These are phyloP conservation scores for Meganola albula DNA, from an alignment of 2,888 invertebrate species.

Conservation along the genomic window DNA sequence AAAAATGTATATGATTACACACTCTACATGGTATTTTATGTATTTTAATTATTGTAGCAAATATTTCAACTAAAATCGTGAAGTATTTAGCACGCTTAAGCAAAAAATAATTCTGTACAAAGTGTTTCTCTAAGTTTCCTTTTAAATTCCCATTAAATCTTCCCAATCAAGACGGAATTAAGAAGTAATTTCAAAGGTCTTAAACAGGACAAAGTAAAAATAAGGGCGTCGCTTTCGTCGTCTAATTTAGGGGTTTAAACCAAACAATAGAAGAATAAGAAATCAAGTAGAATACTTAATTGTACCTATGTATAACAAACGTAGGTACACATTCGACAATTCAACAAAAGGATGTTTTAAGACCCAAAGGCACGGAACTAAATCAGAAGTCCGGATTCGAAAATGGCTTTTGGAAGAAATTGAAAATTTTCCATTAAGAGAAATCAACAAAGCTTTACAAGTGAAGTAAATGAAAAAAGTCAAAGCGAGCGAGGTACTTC, in stretches of 20 bases:
- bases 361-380: constrained; percentile 14
- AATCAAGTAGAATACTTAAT: constrained; percentile 7
- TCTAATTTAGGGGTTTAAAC: constrained; percentile 4
- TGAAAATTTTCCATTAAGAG: constrained; percentile 34
- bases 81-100: too few species aligned
- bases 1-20: too few species aligned
- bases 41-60: too few species aligned
- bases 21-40: too few species aligned
- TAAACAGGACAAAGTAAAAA: constrained; percentile 18
- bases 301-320: constrained; percentile 3
- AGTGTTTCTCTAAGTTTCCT: constrained; percentile 7
- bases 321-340: constrained; percentile 10
- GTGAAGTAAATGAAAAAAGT: constrained; percentile 32
- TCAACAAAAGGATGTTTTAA: constrained; percentile 12
- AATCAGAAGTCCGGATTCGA: constrained; percentile 21
- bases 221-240: constrained; percentile 3
- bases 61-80: too few species aligned
- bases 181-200: constrained; percentile 29
- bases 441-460: constrained; percentile 38
- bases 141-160: constrained; percentile 22
- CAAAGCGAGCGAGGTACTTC: constrained; percentile 22
- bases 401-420: constrained; percentile 27
- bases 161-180: constrained; percentile 32
- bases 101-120: neutral
- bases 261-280: constrained; percentile 10